These are phyloP conservation scores for Lasius platythorax DNA, from an alignment of 2,888 invertebrate genomes.

Conservation along the genomic window DNA sequence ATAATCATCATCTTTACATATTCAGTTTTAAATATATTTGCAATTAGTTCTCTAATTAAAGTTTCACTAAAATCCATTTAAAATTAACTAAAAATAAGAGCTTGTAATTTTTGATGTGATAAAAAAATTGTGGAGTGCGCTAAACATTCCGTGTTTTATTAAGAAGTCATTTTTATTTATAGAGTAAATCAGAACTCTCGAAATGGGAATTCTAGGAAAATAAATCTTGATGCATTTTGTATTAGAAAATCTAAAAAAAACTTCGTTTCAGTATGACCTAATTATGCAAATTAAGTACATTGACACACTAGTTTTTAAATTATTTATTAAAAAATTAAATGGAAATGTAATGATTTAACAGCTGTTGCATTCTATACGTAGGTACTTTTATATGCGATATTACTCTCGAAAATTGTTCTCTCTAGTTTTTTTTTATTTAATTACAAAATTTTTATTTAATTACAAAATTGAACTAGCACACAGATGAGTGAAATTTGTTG, in stretches of 20 bases:
- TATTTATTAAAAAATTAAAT: conserved; percentile 7
- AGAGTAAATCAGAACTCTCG: neutral
- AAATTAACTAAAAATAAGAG: neutral
- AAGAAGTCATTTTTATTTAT: conserved; percentile 46
- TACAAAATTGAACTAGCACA: neutral
- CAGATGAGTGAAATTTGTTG: neutral
- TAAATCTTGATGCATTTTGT: neutral
- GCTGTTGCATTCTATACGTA: neutral
- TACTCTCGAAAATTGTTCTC: neutral
- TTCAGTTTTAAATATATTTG: conserved; percentile 25
- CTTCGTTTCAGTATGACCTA: neutral
- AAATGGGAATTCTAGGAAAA: neutral
- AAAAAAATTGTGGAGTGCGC: neutral
- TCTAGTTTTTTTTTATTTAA: neutral
- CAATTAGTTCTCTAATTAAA: neutral
- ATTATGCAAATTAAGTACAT: neutral
- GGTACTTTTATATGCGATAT: neutral
- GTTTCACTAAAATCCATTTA: neutral
- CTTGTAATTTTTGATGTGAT: neutral
- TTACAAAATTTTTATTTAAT: neutral
- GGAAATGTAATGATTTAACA: neutral
- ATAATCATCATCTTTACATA: neutral
- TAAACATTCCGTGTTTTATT: conserved; percentile 56
- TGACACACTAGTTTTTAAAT: neutral
- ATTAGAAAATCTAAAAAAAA: neutral